Evolutionary conservation across 2,888 invertebrate genomes (phyloP), one percentile per base, ranked within the genome.

Genomic region (Griposia aprilina): DNA sequence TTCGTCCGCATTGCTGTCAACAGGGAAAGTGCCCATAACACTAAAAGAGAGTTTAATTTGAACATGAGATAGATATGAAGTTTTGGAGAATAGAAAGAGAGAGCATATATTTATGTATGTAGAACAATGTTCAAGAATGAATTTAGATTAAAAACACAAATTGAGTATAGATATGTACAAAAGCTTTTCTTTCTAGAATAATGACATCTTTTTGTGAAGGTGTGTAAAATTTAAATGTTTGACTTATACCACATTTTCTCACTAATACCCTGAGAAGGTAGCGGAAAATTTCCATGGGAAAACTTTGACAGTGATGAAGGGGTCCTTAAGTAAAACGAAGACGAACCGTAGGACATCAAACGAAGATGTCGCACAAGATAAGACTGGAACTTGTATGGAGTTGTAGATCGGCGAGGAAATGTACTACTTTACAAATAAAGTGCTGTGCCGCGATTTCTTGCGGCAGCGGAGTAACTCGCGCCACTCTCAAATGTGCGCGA

Each of bases 281-380:
- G 11, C 17, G 15, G 7, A 7, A 30, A 52, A 4, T 36, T 62
- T 62, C 63, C 36, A 62, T 78, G 45, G 70, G n/a, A 20, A 78
- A 67, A 78, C 70, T 79, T 71, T 74, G 82, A 82, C 82, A 71
- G 45, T 82, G 71, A 82, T 63, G 45, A 67, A 82, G 36, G 15
- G 67, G 36, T 71, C 36, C 45, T 59, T 1, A 10, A 50, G 45
- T 36, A 15, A 63, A 71, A 70, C 36, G 57, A 59, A 15, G 15
- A 59, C 15, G 67, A 78, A 60, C 36, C 66, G 15, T 20, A 23
- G 0, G 26, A 66, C n/a, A 59, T 67, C 66, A 76, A 60, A 70
- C 80, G 63, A 81, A 77, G 57, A 81, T 77, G 55, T 59, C 26
- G 50, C 4, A 7, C 10, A 41, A 26, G 50, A 57, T 69, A 71